Percentiles rank a stretch among this genome's conserved stretches.
These are phyloP conservation scores for Heterocephalus glaber DNA, from an alignment of 2,113 vertebrate species.

Conservation along the genomic window DNA sequence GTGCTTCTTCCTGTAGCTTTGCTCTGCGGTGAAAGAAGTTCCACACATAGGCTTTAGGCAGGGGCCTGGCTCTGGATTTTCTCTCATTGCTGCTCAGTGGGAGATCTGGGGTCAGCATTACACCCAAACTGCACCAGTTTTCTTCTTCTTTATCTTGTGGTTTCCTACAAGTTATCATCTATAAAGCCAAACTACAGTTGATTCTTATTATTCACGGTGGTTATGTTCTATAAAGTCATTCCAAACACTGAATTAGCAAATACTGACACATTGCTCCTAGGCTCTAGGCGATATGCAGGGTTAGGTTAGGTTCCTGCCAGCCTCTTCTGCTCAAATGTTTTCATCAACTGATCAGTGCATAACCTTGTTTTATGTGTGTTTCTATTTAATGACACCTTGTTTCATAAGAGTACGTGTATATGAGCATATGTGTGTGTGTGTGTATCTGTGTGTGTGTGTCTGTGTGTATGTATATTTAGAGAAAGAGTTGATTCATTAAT, in stretches of 20 bases:
- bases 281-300: background rate
- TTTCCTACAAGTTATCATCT: background rate
- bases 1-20: background rate
- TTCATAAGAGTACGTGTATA: background rate
- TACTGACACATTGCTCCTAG: background rate
- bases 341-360: background rate
- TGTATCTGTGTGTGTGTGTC: background rate
- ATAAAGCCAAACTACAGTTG: background rate
- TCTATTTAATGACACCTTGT: background rate
- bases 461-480: background rate
- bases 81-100: background rate
- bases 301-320: background rate
- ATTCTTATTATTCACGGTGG: background rate
- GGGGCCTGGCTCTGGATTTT: background rate
- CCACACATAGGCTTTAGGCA: background rate
- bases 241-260: background rate
- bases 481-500: background rate
- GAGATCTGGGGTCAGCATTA: background rate
- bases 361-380: background rate
- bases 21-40: background rate
- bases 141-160: background rate
- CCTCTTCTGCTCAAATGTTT: background rate
- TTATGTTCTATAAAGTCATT: background rate
- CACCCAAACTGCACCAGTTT: background rate
- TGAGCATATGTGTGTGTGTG: background rate